Evolutionary conservation across 1,140 invertebrate species (phyloP).

Genomic region (Ips nitidus): DNA sequence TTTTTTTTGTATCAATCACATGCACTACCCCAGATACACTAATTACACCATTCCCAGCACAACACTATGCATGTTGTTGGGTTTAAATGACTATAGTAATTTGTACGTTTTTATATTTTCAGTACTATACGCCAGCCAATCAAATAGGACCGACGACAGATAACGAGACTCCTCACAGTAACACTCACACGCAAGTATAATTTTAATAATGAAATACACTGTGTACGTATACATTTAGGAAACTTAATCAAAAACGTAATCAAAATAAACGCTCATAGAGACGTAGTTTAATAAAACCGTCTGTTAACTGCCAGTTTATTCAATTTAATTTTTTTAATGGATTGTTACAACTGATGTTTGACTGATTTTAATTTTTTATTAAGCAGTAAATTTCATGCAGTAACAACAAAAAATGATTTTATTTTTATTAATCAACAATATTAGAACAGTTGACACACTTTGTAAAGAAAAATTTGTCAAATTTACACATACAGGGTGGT

Average conservation of each 20-base stretch:
- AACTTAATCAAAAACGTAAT: constrained; percentile 5
- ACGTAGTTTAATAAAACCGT: not conserved
- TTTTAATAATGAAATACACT: not conserved
- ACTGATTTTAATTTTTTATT: not conserved
- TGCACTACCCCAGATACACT: too few species aligned
- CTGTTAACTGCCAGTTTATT: constrained; percentile 13
- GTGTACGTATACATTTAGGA: not conserved
- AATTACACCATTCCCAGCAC: too few species aligned
- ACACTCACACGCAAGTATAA: constrained; percentile 75
- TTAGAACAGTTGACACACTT: too few species aligned
- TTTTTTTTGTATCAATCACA: too few species aligned
- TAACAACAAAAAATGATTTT: too few species aligned
- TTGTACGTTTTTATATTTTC: constrained; percentile 49
- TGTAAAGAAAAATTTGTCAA: too few species aligned
- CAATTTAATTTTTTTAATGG: not conserved
- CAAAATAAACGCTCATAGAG: constrained; percentile 2
- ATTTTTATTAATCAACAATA: too few species aligned
- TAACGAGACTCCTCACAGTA: constrained; percentile 72
- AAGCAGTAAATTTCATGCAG: too few species aligned
- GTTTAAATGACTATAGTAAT: not conserved
- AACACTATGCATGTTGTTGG: too few species aligned
- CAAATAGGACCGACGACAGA: constrained; percentile 66
- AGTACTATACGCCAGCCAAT: constrained; percentile 79
- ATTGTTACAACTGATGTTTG: not conserved
- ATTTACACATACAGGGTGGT: too few species aligned